Evolutionary conservation across 92 coral and sea anemone species (phyloP).

Genomic region (Heliopora coerulea): DNA sequence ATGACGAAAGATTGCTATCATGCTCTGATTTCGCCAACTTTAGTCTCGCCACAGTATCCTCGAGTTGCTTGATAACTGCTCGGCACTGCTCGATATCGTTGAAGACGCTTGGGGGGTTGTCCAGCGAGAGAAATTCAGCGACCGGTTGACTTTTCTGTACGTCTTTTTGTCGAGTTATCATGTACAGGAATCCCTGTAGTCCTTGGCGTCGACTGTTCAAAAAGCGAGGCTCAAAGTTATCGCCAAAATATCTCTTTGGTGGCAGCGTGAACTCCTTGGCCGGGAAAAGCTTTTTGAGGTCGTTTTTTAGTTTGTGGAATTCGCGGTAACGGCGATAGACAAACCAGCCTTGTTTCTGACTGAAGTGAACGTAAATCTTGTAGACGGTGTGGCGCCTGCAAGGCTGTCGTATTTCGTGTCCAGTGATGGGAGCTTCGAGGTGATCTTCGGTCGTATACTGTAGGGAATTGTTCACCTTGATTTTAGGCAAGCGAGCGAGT

Average conservation of each 20-base stretch:
- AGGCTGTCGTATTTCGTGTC: constrained; percentile 87
- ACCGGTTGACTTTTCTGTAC: constrained; percentile 59
- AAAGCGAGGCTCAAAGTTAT: constrained; percentile 74
- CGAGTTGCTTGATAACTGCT: constrained; percentile 76
- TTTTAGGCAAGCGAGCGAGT: constrained; percentile 15
- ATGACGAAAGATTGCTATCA: constrained; percentile 55
- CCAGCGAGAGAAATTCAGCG: constrained; percentile 73
- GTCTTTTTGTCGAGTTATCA: constrained; percentile 54
- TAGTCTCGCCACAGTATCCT: constrained; percentile 67
- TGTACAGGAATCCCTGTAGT: constrained; percentile 75
- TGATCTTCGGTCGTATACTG: constrained; percentile 15
- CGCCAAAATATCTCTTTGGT: constrained; percentile 82
- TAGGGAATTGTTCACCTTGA: constrained; percentile 15
- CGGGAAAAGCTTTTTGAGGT: constrained; percentile 58
- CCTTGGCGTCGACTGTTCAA: constrained; percentile 70
- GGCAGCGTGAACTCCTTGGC: constrained; percentile 65
- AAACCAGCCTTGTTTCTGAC: constrained; percentile 74
- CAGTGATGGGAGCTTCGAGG: constrained; percentile 82
- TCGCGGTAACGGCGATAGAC: constrained; percentile 93
- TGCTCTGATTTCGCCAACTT: constrained; percentile 60
- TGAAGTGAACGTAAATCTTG: constrained; percentile 74
- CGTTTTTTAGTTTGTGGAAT: constrained; percentile 73
- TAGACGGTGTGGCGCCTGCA: constrained; percentile 89
- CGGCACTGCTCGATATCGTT: constrained; percentile 83
- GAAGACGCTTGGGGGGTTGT: constrained; percentile 86